Percentiles rank a stretch among this genome's conserved stretches.
phyloP scores from a whole-genome alignment of 2,888 invertebrate genomes.

The Cryptus viduatorius region DNA sequence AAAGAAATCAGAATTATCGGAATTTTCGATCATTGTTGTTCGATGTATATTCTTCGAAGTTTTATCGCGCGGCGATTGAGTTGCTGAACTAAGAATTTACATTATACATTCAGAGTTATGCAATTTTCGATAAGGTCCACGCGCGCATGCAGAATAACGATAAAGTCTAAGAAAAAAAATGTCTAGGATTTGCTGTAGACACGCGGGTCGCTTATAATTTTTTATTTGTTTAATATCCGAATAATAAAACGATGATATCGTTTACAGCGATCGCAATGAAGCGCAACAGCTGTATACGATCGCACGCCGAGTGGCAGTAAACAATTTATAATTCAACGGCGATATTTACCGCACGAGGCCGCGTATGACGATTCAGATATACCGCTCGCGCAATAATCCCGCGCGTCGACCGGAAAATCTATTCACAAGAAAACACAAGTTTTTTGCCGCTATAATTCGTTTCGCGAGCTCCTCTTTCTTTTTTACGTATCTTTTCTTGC shows the following conservation, averaged over 20 bases:
- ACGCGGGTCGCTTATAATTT: background rate
- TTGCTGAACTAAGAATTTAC: background rate
- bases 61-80: background rate
- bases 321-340: slow-evolving; percentile 58
- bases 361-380: slow-evolving; percentile 7
- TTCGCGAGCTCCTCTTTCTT: background rate
- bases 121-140: background rate
- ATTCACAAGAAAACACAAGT: slow-evolving; percentile 4
- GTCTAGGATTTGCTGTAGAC: background rate
- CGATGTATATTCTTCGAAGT: background rate
- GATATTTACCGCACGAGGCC: slow-evolving; percentile 8
- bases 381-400: background rate
- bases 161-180: background rate
- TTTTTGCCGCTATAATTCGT: background rate
- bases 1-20: no score
- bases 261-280: slow-evolving; percentile 12
- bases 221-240: background rate
- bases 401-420: slow-evolving; percentile 19
- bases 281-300: slow-evolving; percentile 3
- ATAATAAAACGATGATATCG: slow-evolving; percentile 21
- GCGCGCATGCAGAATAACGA: background rate
- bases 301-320: slow-evolving; percentile 12
- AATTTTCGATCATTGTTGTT: no score
- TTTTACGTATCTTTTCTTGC: background rate
- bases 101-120: background rate